Conservation (phyloP, 2,888 invertebrate genomes). For the Griposia aprilina region DNA sequence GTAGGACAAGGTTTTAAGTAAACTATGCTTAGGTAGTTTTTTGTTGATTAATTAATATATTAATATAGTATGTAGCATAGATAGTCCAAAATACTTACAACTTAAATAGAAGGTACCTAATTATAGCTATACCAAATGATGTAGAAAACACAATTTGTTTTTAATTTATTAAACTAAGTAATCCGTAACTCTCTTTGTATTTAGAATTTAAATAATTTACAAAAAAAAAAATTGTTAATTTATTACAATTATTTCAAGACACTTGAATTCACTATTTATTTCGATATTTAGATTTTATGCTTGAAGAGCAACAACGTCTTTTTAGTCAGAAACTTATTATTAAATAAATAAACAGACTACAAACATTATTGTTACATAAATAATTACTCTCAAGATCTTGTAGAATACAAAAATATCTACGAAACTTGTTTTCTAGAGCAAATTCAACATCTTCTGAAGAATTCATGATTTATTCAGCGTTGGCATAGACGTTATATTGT, state of each 20-base stretch:
- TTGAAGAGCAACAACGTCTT: background rate
- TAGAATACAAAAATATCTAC: constrained; percentile 15
- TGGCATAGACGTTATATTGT: background rate
- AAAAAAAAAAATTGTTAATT: too few relatives aligned
- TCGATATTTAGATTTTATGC: background rate
- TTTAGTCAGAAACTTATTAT: background rate
- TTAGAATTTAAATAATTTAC: too few relatives aligned
- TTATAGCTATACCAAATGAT: background rate
- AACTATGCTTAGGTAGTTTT: background rate
- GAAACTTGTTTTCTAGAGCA: background rate
- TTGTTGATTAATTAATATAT: background rate
- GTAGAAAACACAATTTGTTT: too few relatives aligned
- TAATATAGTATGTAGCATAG: background rate
- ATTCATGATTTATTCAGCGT: constrained; percentile 21
- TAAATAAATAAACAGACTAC: background rate
- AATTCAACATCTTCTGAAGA: constrained; percentile 8
- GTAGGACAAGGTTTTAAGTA: background rate
- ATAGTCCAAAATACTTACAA: background rate
- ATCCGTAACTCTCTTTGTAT: too few relatives aligned
- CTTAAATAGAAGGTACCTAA: background rate
- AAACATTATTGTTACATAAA: background rate
- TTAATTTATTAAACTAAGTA: too few relatives aligned
- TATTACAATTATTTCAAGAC: too few relatives aligned
- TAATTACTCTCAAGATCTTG: background rate
- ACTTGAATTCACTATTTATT: background rate